Conservation (phyloP, 2,113 vertebrate species). For the Ceyx margarethae region DNA sequence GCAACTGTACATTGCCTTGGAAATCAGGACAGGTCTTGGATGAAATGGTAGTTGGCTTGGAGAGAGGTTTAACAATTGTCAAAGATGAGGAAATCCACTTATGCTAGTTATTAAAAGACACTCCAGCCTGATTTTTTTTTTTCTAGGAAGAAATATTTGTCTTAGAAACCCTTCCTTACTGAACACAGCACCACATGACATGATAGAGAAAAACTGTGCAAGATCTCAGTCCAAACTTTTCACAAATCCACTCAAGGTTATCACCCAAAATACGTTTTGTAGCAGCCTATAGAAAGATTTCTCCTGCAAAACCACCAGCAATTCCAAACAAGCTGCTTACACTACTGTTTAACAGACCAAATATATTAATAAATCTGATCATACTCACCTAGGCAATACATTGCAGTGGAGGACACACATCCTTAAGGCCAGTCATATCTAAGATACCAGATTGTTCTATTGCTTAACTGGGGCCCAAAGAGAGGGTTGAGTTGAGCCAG, state of each 20-base stretch:
- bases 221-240: background rate
- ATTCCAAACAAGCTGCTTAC: background rate
- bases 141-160: background rate
- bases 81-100: background rate
- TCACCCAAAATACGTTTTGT: background rate
- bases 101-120: background rate
- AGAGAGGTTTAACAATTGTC: background rate
- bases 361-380: background rate
- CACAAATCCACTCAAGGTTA: background rate
- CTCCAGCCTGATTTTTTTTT: background rate
- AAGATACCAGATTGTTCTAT: constrained; percentile 90
- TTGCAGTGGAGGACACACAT: background rate
- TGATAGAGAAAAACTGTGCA: background rate
- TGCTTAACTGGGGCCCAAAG: constrained; percentile 87
- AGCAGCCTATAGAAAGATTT: background rate
- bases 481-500: constrained; percentile 95
- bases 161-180: background rate
- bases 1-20: background rate
- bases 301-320: background rate
- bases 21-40: background rate
- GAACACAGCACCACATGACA: background rate
- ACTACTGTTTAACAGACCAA: background rate
- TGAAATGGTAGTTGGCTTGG: background rate
- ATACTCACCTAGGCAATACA: constrained; percentile 65
- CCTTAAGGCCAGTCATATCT: constrained; percentile 84